Conservation (phyloP, 2,888 invertebrate species). For the Melanchra persicariae region DNA sequence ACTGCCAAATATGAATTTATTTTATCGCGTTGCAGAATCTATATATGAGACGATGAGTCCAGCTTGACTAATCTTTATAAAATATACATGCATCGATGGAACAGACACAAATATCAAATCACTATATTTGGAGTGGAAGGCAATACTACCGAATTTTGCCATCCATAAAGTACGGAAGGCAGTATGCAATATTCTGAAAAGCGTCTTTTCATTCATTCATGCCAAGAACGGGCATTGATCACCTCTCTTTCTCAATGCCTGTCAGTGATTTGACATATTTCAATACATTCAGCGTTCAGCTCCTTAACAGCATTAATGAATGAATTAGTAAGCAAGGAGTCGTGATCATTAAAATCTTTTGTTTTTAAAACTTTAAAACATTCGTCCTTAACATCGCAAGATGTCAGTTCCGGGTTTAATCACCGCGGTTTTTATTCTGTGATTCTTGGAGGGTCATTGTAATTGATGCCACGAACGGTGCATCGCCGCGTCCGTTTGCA, state of each 20-base stretch:
- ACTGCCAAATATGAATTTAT: conserved; percentile 29
- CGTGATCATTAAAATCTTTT: conserved; percentile 12
- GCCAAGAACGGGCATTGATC: too few relatives aligned
- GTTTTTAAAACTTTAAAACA: conserved; percentile 22
- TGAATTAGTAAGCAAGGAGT: background rate
- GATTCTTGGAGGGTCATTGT: conserved; percentile 37
- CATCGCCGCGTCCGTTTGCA: conserved; percentile 32
- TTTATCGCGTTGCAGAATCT: background rate
- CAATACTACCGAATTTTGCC: background rate
- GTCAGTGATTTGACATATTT: background rate
- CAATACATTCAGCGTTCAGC: too few relatives aligned
- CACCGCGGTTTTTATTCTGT: conserved; percentile 33
- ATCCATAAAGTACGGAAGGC: too few relatives aligned
- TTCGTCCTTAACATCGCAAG: conserved; percentile 12
- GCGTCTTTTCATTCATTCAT: too few relatives aligned
- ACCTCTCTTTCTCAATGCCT: background rate
- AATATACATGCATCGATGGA: background rate
- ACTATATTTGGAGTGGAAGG: background rate
- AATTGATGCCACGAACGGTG: conserved; percentile 48
- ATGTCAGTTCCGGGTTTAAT: conserved; percentile 49
- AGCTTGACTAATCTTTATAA: too few relatives aligned
- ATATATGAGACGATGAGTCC: background rate
- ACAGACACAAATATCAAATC: too few relatives aligned
- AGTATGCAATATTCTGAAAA: too few relatives aligned
- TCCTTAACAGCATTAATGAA: background rate